Conservation (phyloP, 1,140 invertebrate genomes). For the Carposina sasakii region DNA sequence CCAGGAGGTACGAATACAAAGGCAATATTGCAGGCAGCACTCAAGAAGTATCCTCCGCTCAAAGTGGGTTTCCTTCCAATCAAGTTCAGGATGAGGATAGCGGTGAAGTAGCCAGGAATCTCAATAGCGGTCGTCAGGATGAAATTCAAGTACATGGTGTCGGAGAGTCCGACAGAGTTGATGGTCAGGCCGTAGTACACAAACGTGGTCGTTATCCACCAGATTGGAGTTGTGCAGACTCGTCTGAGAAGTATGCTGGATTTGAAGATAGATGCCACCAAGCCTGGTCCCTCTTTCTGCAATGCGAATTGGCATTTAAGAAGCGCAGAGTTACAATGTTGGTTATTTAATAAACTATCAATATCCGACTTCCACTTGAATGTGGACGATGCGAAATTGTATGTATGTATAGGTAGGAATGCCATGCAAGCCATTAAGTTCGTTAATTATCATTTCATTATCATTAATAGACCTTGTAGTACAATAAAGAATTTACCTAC, state of each 20-base stretch:
- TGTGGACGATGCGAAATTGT: too few species aligned
- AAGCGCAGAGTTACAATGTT: too few species aligned
- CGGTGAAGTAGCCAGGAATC: constrained; percentile 80
- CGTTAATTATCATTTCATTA: too few species aligned
- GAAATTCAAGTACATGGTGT: constrained; percentile 81
- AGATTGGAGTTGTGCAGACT: constrained; percentile 78
- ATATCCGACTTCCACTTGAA: too few species aligned
- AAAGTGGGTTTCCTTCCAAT: constrained; percentile 77
- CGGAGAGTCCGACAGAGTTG: constrained; percentile 82
- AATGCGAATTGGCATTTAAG: too few species aligned
- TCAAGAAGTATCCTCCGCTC: constrained; percentile 74
- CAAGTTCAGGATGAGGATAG: constrained; percentile 75
- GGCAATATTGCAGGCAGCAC: constrained; percentile 68
- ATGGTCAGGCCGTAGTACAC: constrained; percentile 88
- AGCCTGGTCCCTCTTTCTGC: constrained; percentile 37
- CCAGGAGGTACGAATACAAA: constrained; percentile 52
- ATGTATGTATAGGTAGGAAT: too few species aligned
- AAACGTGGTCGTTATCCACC: constrained; percentile 82
- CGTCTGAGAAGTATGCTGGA: constrained; percentile 75
- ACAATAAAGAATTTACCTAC: too few species aligned
- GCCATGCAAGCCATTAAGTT: too few species aligned
- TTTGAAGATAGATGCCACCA: constrained; percentile 71
- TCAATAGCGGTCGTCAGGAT: constrained; percentile 80
- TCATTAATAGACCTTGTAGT: too few species aligned
- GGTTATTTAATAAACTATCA: too few species aligned